These are phyloP conservation scores for Lasioglossum lativentre DNA, from an alignment of 2,888 invertebrate genomes.

Conservation along the genomic window DNA sequence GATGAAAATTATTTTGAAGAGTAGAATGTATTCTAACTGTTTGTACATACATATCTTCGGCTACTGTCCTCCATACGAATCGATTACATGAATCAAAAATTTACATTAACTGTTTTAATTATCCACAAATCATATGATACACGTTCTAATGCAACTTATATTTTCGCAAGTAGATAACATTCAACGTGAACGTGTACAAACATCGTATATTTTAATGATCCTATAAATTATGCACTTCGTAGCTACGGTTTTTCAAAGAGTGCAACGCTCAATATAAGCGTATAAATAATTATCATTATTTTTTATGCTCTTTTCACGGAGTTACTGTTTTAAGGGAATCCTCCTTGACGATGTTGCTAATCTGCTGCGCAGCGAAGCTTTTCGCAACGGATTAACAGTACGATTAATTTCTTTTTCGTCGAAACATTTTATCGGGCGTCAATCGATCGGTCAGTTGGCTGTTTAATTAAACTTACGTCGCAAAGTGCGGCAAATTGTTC, in stretches of 20 bases:
- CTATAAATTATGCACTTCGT: not conserved
- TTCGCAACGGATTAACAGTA: conserved; percentile 2
- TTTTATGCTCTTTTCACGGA: not conserved
- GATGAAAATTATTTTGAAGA: not conserved
- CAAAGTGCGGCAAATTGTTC: conserved; percentile 18
- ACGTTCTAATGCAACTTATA: not conserved
- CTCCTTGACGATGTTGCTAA: not conserved
- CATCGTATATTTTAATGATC: not conserved
- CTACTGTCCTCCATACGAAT: not conserved
- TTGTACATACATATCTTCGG: not conserved
- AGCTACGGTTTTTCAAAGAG: not conserved
- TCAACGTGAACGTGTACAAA: not conserved
- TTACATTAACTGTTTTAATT: not conserved
- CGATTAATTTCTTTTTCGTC: not conserved
- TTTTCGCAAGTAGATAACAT: not conserved
- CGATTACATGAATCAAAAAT: not conserved
- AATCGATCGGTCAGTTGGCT: conserved; percentile 7
- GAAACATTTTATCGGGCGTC: conserved; percentile 2
- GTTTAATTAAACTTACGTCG: conserved; percentile 28
- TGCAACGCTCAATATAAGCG: not conserved
- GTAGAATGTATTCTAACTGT: not conserved
- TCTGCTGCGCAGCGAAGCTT: not conserved
- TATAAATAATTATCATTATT: not conserved
- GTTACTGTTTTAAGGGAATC: not conserved
- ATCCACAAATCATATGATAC: not conserved